Evolutionary conservation across 2,113 vertebrate species (phyloP).

Genomic region (Zosterops pallidus): DNA sequence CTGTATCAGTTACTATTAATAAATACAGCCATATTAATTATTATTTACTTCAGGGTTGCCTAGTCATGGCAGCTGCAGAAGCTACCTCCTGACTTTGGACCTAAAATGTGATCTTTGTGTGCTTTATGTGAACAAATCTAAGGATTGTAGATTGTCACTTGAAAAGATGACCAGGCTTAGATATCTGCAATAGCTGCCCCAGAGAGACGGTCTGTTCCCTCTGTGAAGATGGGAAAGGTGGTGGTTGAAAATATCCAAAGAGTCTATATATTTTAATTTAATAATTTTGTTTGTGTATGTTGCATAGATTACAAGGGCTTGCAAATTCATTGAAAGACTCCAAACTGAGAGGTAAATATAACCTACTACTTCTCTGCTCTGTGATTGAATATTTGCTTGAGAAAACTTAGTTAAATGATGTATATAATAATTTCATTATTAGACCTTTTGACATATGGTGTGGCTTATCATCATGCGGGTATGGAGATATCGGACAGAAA

Average conservation of each 20-base stretch:
- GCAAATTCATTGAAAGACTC: conserved; percentile 86
- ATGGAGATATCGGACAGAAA: conserved; percentile 91
- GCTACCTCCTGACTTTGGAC: background rate
- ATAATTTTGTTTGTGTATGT: background rate
- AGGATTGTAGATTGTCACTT: background rate
- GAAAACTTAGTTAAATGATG: background rate
- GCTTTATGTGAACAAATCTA: background rate
- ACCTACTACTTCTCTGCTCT: background rate
- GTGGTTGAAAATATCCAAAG: background rate
- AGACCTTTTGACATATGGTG: conserved; percentile 87
- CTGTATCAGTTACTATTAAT: background rate
- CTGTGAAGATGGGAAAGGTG: background rate
- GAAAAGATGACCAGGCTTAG: background rate
- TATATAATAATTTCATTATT: conserved; percentile 20
- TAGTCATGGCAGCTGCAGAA: background rate
- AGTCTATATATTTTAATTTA: background rate
- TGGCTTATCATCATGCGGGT: conserved; percentile 96
- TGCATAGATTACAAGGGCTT: conserved; percentile 83
- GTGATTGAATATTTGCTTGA: background rate
- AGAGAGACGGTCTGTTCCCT: background rate
- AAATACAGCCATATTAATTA: background rate
- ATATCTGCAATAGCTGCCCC: background rate
- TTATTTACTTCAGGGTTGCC: background rate
- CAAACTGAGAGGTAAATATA: conserved; percentile 87
- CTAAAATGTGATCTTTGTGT: rapidly evolving